Base-by-base conservation (phyloP, 2,888 invertebrate genomes). In the Sacculina carcini region DNA sequence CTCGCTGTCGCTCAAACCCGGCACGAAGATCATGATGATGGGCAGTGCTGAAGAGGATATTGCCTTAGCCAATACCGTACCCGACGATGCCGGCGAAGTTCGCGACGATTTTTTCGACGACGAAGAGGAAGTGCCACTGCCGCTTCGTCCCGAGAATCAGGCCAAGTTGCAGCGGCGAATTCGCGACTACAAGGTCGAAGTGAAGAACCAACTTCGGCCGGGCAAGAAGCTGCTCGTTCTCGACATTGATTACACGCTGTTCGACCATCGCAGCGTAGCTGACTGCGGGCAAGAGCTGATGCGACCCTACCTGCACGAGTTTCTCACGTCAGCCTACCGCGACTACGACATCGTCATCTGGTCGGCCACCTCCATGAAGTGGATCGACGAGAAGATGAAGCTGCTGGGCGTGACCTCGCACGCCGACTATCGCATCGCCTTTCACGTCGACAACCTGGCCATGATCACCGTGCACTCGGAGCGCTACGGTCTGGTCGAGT, bases 361-460 rank as follows among this genome's bases (percentile, higher is more conserved):
- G 94, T 94, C 94, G 4, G 94, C 94, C 0, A 94, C 94, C 0
- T 83, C 84, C 55, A 92, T 94, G 90, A 89, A 86, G 61, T 94
- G 92, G 92, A 92, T 96, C 42, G 84, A 90, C 60, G 89, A 90
- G 61, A 94, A 94, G 67, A 90, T 96, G 90, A 77, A 80, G 54
- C 67, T 92, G 42, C 69, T 96, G 0, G 90, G 90, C 0, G 89
- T 94, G 0, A 72, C 79, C 1, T 73, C 72, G 3, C 78, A 90
- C 64, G 71, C 76, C 1, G 75, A 78, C 56, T 94, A 92, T 63
- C 92, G 89, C 69, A 79, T 96, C 53, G 76, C 81, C 63, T 92
- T 90, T 67, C 81, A 89, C 66, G 66, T 94, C 54, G 94, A 94
- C 64, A 80, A 79, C 51, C 67, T 79, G 55, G 92, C 92, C 0